Conservation (phyloP, 2,888 invertebrate genomes). For the Alentia gelatinosa region DNA sequence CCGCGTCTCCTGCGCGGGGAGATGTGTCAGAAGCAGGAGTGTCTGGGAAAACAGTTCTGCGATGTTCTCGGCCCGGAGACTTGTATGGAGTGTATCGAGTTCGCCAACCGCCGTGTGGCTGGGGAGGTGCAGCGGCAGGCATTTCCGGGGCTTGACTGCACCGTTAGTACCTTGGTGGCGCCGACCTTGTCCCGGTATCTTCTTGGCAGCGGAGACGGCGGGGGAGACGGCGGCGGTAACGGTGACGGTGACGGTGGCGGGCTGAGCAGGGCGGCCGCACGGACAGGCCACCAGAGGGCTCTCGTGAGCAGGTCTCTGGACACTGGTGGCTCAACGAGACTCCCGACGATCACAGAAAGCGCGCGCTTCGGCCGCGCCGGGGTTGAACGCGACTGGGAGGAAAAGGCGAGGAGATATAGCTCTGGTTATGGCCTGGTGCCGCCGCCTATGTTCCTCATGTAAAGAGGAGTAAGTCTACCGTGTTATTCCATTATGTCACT, state of each 20-base stretch:
- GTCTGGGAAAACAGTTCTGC: slow-evolving; percentile 12
- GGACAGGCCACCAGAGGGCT: too few species aligned
- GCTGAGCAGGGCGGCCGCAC: neutral
- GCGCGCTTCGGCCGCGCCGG: slow-evolving; percentile 25
- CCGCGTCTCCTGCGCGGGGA: neutral
- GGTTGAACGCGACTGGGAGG: slow-evolving; percentile 37
- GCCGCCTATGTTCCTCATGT: neutral
- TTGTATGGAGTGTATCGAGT: slow-evolving; percentile 19
- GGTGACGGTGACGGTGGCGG: neutral
- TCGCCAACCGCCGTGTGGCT: neutral
- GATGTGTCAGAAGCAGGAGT: neutral
- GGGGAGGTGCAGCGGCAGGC: slow-evolving; percentile 6
- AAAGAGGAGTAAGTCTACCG: too few species aligned
- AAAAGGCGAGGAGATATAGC: neutral
- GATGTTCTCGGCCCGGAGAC: slow-evolving; percentile 46
- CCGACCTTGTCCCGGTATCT: neutral
- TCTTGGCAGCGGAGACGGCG: neutral
- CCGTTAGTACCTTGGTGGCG: slow-evolving; percentile 33
- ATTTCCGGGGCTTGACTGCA: slow-evolving; percentile 39
- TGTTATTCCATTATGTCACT: too few species aligned
- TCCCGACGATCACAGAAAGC: neutral
- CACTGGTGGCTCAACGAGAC: neutral
- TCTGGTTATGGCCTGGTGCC: neutral
- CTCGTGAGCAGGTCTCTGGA: too few species aligned
- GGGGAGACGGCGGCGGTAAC: neutral